Evolutionary conservation across 2,113 vertebrate genomes (phyloP), one percentile per base, ranked within the genome.

Genomic region (Hylia prasina): DNA sequence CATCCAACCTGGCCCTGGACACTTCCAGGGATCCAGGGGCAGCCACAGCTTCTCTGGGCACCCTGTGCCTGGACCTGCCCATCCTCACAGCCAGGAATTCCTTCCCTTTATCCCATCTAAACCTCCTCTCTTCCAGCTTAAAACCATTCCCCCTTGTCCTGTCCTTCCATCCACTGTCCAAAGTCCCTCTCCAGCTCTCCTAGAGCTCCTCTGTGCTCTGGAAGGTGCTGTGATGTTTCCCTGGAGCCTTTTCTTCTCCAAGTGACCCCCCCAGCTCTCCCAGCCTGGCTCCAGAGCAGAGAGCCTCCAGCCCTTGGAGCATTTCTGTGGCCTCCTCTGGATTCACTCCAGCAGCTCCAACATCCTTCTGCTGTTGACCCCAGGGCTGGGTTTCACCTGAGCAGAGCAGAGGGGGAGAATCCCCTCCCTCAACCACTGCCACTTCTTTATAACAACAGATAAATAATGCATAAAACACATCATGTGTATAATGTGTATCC

Each of bases 141-240:
- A 72, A 50, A 42, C 42, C 58, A 37, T 65, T 48, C 22, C 42
- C 12, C 13, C 0, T 0, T 56, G 25, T 35, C 57, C 57, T 50
- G 35, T 56, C 31, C 0, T 17, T 42, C 25, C 25, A 31, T 2
- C 6, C 48, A 5, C 35, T 35, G 5, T 56, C 25, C 13, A 0
- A 0, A 31, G 35, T 35, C 57, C 42, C 10, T 37, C 31, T 72
- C 35, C 86, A 57, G 14, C 50, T 50, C 58, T 35, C 31, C 50
- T 80, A 42, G 66, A 64, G 35, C 17, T 22, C 17, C 57, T 64
- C 22, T 10, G 37, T 17, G 66, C 42, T 0, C 17, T 88, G 57
- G 1, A 8, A 48, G 21, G 25, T 0, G 25, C 50, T 72, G 1
- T 57, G 6, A 28, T 3, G 0, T 88, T 27, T 72, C 22, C 15